Evolutionary conservation across 92 coral and sea anemone genomes (phyloP).

Genomic region (Epizoanthus scotinus): DNA sequence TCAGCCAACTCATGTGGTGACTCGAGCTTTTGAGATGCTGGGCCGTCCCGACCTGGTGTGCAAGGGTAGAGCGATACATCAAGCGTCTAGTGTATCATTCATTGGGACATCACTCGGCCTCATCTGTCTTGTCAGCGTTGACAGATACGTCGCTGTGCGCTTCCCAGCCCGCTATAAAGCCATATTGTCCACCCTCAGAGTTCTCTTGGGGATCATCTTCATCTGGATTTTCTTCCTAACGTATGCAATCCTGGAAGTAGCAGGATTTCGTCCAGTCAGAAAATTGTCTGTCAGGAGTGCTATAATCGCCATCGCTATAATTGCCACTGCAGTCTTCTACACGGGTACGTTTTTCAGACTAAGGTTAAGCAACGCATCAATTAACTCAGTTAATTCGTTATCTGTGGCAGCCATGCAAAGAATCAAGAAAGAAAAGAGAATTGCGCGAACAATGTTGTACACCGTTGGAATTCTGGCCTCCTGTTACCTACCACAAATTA

Average conservation of each 20-base stretch:
- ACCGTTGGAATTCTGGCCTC: background rate
- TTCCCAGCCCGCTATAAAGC: background rate
- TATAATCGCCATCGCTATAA: background rate
- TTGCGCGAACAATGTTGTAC: slow-evolving; percentile 2
- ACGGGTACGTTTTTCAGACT: background rate
- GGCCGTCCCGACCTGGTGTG: slow-evolving; percentile 1
- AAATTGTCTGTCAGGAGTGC: background rate
- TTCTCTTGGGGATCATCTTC: background rate
- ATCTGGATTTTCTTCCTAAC: background rate
- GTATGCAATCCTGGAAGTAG: background rate
- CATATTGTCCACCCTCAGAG: background rate
- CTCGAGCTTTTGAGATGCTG: background rate
- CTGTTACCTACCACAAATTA: background rate
- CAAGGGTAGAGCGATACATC: background rate
- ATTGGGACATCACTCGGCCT: background rate
- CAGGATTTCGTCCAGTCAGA: background rate
- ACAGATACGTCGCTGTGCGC: slow-evolving; percentile 6
- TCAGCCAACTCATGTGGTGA: background rate
- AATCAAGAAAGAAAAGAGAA: background rate
- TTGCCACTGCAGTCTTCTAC: slow-evolving; percentile 1
- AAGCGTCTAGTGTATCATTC: background rate
- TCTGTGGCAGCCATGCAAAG: background rate
- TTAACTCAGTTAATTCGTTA: no score
- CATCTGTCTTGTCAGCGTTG: slow-evolving; percentile 9
- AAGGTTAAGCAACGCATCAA: background rate